These are phyloP conservation scores for Ischnus inquisitorius DNA, from an alignment of 2,888 invertebrate genomes.

Conservation along the genomic window DNA sequence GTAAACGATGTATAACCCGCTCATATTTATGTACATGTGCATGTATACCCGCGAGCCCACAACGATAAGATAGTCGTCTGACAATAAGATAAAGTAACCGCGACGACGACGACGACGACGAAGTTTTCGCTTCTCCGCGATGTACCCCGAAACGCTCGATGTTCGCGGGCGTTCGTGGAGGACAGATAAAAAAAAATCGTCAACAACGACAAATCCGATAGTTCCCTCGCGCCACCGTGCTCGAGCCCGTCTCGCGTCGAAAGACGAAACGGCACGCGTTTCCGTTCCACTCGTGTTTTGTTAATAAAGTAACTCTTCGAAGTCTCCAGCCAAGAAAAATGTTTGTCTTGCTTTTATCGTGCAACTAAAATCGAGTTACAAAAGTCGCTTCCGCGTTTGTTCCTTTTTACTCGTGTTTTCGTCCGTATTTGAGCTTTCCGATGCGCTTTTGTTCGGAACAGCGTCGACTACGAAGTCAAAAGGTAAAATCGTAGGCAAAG, in stretches of 20 bases:
- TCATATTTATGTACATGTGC: background rate
- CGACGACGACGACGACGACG: slow-evolving; percentile 10
- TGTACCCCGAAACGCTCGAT: background rate
- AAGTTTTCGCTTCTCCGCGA: slow-evolving; percentile 4
- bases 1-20: background rate
- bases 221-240: too few species aligned
- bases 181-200: slow-evolving; percentile 18
- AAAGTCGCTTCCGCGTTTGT: background rate
- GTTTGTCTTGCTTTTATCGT: background rate
- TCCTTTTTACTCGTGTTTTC: background rate
- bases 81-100: slow-evolving; percentile 77
- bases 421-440: too few species aligned
- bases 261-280: background rate
- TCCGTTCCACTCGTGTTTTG: background rate
- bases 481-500: background rate
- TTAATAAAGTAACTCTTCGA: background rate
- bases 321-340: background rate
- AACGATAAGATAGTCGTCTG: slow-evolving; percentile 73
- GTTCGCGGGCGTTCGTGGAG: background rate
- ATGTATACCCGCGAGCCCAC: slow-evolving; percentile 26
- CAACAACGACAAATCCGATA: background rate
- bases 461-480: background rate
- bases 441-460: background rate
- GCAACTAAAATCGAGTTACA: background rate
- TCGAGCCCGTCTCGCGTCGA: background rate